Conservation (phyloP, 2,113 vertebrate genomes). For the Catharus bicknelli region DNA sequence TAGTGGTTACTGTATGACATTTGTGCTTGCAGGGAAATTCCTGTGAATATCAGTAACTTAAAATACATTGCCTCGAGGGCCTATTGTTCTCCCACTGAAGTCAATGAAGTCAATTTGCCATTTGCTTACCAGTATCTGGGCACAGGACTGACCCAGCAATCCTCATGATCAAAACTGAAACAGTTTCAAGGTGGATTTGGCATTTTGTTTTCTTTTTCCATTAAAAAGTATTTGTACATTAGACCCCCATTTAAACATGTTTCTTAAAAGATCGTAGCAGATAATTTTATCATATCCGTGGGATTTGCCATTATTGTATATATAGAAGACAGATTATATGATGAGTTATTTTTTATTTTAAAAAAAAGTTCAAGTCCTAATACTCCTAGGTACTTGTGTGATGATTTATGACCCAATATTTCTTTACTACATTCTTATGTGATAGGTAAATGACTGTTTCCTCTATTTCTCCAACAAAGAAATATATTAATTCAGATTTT, state of each 20-base stretch:
- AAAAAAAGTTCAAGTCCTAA: neutral
- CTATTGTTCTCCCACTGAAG: neutral
- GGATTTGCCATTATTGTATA: neutral
- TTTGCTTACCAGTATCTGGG: neutral
- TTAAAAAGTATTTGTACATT: neutral
- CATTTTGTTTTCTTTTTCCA: neutral
- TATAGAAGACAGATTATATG: neutral
- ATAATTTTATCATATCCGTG: neutral
- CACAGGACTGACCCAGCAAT: neutral
- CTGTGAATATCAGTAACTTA: conserved; percentile 59
- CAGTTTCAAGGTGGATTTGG: neutral
- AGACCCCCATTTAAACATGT: neutral
- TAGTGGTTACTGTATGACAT: conserved; percentile 44
- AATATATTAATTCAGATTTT: neutral
- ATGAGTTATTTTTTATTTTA: neutral
- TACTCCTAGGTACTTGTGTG: neutral
- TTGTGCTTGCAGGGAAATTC: conserved; percentile 31
- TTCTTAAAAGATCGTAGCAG: neutral
- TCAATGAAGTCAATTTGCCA: neutral
- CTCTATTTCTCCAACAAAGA: neutral
- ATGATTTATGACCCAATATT: neutral
- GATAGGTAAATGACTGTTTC: neutral
- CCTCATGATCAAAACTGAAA: neutral
- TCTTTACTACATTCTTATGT: neutral
- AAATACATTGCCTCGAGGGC: neutral